phyloP scores from a whole-genome alignment of 2,888 invertebrate genomes.

The Eupsilia transversa region DNA sequence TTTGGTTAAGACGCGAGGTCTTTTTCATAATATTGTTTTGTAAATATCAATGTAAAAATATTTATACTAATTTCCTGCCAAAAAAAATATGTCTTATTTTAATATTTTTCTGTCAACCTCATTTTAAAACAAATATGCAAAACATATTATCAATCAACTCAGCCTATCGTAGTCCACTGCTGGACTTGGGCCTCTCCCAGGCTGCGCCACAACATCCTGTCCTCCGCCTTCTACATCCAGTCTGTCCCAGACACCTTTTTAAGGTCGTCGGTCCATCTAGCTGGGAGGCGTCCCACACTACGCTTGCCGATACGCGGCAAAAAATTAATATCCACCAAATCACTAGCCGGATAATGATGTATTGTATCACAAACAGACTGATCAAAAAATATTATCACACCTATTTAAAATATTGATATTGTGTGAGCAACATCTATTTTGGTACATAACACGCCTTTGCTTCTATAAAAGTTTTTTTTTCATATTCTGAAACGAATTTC shows the following conservation, averaged over 20 bases:
- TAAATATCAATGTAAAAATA: conserved; percentile 41
- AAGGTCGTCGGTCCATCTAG: too few relatives aligned
- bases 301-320: too few relatives aligned
- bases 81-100: neutral
- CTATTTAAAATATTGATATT: conserved; percentile 57
- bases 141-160: too few relatives aligned
- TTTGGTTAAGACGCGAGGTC: too few relatives aligned
- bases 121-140: neutral
- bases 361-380: conserved; percentile 44
- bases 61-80: neutral
- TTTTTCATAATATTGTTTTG: neutral
- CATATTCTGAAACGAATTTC: conserved; percentile 1
- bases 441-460: conserved; percentile 23
- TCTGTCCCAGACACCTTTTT: too few relatives aligned
- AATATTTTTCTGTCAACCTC: neutral
- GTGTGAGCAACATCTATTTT: conserved; percentile 54
- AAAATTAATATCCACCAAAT: neutral
- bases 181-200: too few relatives aligned
- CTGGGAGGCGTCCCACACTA: too few relatives aligned
- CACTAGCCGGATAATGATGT: neutral
- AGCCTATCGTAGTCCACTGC: too few relatives aligned
- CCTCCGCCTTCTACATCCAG: too few relatives aligned
- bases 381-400: conserved; percentile 63
- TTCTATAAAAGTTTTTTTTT: conserved; percentile 15
- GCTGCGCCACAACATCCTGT: too few relatives aligned